A percentile compares a stretch with the other conserved stretches of the same genome.
These are phyloP conservation scores for Lethocerus indicus DNA, from an alignment of 1,140 invertebrate genomes.

Conservation along the genomic window DNA sequence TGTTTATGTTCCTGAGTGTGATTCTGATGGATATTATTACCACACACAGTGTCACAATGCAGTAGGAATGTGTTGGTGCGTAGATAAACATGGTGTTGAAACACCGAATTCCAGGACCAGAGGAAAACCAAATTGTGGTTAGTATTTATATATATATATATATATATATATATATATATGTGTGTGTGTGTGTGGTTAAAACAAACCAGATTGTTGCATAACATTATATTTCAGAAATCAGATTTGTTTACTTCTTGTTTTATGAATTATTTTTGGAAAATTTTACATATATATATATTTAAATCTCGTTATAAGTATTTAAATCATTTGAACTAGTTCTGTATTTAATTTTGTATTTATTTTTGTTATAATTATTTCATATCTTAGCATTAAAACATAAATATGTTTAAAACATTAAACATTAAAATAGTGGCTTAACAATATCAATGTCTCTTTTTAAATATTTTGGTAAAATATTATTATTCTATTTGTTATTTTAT, in stretches of 20 bases:
- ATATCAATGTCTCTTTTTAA: neutral
- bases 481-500: no score
- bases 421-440: neutral
- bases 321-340: neutral
- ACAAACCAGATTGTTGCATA: neutral
- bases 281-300: neutral
- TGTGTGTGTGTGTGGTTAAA: neutral
- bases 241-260: neutral
- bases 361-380: no score
- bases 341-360: no score
- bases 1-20: constrained; percentile 67
- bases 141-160: constrained; percentile 21
- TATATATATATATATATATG: neutral
- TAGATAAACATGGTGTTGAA: constrained; percentile 81
- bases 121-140: constrained; percentile 75
- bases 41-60: constrained; percentile 70
- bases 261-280: neutral
- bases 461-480: no score
- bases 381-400: no score
- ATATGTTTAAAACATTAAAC: no score
- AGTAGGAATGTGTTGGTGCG: constrained; percentile 80
- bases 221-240: neutral
- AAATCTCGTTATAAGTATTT: neutral
- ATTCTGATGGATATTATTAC: constrained; percentile 70
- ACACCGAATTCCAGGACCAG: constrained; percentile 63